Percentiles rank a stretch among this genome's conserved stretches.
Evolutionary conservation across 2,888 invertebrate species (phyloP).

Genomic region (Ectobius pallidus): DNA sequence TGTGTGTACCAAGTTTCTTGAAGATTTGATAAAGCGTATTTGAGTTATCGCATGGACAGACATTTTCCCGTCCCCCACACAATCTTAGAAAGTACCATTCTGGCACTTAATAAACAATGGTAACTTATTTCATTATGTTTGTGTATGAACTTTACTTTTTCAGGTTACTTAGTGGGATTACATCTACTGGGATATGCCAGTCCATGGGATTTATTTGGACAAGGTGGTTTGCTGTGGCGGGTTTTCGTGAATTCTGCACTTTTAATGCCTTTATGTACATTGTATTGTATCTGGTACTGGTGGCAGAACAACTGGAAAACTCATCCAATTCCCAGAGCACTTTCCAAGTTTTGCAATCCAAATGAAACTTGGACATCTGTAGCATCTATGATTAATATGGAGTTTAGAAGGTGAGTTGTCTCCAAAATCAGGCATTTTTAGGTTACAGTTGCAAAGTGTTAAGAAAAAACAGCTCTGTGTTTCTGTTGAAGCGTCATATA

Average conservation of each 20-base stretch:
- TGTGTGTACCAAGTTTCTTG: no score
- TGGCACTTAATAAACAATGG: neutral
- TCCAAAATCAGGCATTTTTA: neutral
- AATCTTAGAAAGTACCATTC: no score
- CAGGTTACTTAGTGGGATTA: slow-evolving; percentile 42
- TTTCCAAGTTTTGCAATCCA: slow-evolving; percentile 69
- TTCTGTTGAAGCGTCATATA: no score
- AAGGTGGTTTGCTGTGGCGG: slow-evolving; percentile 51
- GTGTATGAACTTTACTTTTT: slow-evolving; percentile 27
- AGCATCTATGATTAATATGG: slow-evolving; percentile 72
- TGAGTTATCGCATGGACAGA: no score
- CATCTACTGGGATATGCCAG: slow-evolving; percentile 13
- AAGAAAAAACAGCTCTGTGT: no score
- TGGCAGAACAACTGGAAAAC: slow-evolving; percentile 68
- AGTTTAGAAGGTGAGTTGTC: slow-evolving; percentile 74
- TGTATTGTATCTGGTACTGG: slow-evolving; percentile 68
- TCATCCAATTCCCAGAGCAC: slow-evolving; percentile 76
- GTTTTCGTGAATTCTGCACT: slow-evolving; percentile 54
- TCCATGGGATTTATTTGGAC: slow-evolving; percentile 43
- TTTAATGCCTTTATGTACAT: slow-evolving; percentile 61
- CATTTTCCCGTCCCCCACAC: no score
- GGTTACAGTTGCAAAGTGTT: no score
- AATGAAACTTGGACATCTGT: slow-evolving; percentile 71
- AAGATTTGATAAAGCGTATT: no score
- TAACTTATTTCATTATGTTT: neutral